Evolutionary conservation across 2,113 vertebrate genomes (phyloP).

Genomic region (Elgaria multicarinata): DNA sequence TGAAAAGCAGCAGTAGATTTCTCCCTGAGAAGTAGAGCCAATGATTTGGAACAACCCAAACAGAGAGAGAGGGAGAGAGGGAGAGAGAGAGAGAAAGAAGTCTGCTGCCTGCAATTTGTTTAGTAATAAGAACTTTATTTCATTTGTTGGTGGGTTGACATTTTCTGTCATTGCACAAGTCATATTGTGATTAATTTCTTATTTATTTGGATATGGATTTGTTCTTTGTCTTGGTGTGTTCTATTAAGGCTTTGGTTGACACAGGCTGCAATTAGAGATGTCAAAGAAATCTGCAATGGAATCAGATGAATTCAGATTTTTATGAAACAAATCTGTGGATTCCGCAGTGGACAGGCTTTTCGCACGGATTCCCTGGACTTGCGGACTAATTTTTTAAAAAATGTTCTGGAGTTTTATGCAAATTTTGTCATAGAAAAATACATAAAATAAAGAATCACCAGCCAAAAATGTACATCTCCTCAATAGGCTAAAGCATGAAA

Average conservation of each 20-base stretch:
- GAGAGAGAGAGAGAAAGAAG: not conserved
- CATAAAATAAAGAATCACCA: too few species aligned
- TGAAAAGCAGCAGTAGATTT: not conserved
- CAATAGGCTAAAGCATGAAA: too few species aligned
- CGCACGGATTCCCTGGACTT: too few species aligned
- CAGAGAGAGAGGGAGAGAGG: not conserved
- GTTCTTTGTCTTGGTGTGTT: not conserved
- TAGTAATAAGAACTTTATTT: not conserved
- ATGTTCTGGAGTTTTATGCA: too few species aligned
- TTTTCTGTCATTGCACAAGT: not conserved
- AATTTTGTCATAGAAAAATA: too few species aligned
- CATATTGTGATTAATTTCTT: not conserved
- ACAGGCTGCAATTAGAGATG: not conserved
- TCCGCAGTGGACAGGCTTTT: too few species aligned
- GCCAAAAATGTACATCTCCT: too few species aligned
- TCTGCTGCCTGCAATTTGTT: not conserved
- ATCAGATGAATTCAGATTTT: too few species aligned
- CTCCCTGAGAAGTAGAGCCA: not conserved
- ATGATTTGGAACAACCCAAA: not conserved
- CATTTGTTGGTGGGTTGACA: not conserved
- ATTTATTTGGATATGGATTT: not conserved
- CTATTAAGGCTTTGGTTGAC: not conserved
- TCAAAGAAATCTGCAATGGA: too few species aligned
- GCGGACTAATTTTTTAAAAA: too few species aligned
- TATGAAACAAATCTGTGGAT: too few species aligned